A percentile compares a stretch with the other conserved stretches of the same genome.
These are phyloP conservation scores for Salmo trutta DNA, from an alignment of 2,797 vertebrate species.

Conservation along the genomic window DNA sequence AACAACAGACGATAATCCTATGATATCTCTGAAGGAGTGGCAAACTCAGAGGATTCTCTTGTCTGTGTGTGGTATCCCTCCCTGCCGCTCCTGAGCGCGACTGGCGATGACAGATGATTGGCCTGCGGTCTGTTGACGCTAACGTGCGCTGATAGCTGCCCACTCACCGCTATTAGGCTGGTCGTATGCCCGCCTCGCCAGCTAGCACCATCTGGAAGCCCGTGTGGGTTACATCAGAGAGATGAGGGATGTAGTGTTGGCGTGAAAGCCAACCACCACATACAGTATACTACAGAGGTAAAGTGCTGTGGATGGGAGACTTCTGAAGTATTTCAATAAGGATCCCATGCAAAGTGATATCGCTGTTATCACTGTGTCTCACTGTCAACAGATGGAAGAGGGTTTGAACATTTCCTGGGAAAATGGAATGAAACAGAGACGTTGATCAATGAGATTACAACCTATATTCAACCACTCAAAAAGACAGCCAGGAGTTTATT, in stretches of 20 bases:
- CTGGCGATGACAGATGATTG: constrained; percentile 37
- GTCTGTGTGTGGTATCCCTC: neutral
- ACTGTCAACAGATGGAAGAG: neutral
- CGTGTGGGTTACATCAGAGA: constrained; percentile 17
- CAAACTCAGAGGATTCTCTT: too few species aligned
- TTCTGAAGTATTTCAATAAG: neutral
- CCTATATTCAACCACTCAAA: too few species aligned
- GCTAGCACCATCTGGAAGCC: constrained; percentile 42
- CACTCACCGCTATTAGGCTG: constrained; percentile 39
- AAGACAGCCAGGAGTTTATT: too few species aligned
- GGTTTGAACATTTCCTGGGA: neutral
- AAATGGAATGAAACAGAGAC: too few species aligned
- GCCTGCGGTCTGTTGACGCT: constrained; percentile 36
- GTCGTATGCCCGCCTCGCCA: constrained; percentile 30
- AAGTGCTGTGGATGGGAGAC: neutral
- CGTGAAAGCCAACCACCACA: neutral
- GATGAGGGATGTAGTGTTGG: neutral
- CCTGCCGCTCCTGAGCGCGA: neutral
- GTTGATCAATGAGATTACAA: too few species aligned
- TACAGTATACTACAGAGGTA: neutral
- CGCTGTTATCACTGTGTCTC: neutral
- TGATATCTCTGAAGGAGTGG: too few species aligned
- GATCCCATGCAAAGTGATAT: neutral
- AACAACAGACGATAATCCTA: too few species aligned
- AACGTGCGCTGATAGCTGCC: constrained; percentile 41